Evolutionary conservation across 1,140 invertebrate genomes (phyloP).

Genomic region (Heliconius congener): DNA sequence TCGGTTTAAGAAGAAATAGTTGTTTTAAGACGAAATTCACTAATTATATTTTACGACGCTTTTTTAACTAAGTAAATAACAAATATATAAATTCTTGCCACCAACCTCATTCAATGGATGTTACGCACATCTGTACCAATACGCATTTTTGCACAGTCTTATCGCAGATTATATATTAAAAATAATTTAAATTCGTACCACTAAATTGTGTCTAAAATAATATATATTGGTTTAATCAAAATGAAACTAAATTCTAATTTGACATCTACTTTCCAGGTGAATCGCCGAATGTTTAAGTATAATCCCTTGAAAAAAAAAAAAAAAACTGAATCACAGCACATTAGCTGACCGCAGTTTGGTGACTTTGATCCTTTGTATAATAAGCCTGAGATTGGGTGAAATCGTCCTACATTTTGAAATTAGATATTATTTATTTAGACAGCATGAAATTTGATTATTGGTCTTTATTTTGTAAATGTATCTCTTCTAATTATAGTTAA

Average conservation of each 20-base stretch:
- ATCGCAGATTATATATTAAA: conserved; percentile 46
- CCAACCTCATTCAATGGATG: conserved; percentile 60
- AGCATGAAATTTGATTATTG: not conserved
- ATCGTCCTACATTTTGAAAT: conserved; percentile 35
- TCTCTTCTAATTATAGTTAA: not conserved
- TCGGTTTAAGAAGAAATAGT: not conserved
- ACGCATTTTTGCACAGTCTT: conserved; percentile 59
- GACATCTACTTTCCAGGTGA: conserved; percentile 80
- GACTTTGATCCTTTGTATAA: conserved; percentile 53
- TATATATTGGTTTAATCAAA: conserved; percentile 64
- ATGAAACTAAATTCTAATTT: conserved; percentile 80
- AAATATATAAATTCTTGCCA: conserved; percentile 41
- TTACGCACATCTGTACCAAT: conserved; percentile 63
- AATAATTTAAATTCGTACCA: conserved; percentile 61
- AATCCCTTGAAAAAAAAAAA: conserved; percentile 62
- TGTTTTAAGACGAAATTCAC: not conserved
- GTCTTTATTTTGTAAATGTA: not conserved
- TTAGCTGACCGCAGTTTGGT: conserved; percentile 61
- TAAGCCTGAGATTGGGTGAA: conserved; percentile 41
- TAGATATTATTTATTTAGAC: not conserved
- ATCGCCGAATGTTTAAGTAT: conserved; percentile 80
- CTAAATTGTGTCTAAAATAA: conserved; percentile 67
- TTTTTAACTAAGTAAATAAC: conserved; percentile 10
- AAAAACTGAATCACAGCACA: conserved; percentile 73
- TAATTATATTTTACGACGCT: not conserved